These are phyloP conservation scores for Plutella xylostella DNA, from an alignment of 2,888 invertebrate species.

Conservation along the genomic window DNA sequence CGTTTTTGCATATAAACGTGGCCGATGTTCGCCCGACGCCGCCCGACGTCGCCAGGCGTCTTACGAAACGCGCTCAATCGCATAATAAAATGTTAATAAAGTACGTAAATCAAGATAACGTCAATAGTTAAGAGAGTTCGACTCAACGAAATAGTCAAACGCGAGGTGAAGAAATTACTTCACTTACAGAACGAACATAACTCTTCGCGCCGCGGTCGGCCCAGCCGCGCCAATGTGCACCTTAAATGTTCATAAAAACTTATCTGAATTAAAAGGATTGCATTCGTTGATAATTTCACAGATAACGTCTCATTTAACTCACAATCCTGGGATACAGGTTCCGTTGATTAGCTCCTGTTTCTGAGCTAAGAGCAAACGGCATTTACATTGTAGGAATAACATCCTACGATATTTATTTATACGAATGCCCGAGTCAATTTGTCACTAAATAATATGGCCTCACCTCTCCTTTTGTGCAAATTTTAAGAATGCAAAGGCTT, in stretches of 20 bases:
- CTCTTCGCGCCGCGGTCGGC: conserved; percentile 28
- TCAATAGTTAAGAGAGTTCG: conserved; percentile 53
- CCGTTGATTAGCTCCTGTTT: not conserved
- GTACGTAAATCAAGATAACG: conserved; percentile 63
- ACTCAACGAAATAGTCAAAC: conserved; percentile 49
- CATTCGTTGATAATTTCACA: not conserved
- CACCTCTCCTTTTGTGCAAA: too few relatives aligned
- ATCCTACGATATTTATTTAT: too few relatives aligned
- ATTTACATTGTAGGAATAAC: too few relatives aligned
- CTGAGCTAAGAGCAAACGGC: too few relatives aligned
- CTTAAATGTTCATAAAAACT: conserved; percentile 13
- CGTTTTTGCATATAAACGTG: not conserved
- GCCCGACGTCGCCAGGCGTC: conserved; percentile 3
- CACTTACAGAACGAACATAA: conserved; percentile 40
- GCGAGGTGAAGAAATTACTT: conserved; percentile 47
- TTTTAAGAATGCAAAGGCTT: too few relatives aligned
- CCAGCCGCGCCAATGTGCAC: conserved; percentile 21
- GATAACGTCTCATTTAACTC: not conserved
- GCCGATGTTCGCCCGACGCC: too few relatives aligned
- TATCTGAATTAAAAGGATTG: not conserved
- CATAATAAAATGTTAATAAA: conserved; percentile 64
- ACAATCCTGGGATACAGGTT: not conserved
- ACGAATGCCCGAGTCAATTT: too few relatives aligned
- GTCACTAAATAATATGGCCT: too few relatives aligned
- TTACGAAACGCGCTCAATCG: conserved; percentile 41